Evolutionary conservation across 2,888 invertebrate genomes (phyloP).

Genomic region (Tetragnatha montana): DNA sequence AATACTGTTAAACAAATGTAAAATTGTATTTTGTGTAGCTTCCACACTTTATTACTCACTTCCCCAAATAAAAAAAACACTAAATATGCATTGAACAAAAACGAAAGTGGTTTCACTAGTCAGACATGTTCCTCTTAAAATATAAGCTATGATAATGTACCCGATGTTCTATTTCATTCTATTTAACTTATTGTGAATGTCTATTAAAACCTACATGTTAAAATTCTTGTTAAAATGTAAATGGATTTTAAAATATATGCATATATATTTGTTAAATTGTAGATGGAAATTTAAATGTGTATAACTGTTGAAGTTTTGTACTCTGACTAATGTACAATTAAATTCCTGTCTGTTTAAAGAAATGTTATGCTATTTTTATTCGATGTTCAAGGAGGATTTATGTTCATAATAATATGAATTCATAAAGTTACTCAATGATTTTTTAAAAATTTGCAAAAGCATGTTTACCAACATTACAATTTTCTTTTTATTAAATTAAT

Average conservation of each 20-base stretch:
- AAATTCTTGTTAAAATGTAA: slow-evolving; percentile 21
- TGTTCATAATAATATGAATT: background rate
- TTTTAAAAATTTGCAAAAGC: background rate
- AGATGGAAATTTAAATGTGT: background rate
- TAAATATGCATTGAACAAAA: background rate
- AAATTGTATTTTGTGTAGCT: slow-evolving; percentile 26
- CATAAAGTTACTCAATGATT: background rate
- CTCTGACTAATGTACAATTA: background rate
- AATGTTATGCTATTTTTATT: background rate
- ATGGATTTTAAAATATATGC: slow-evolving; percentile 28
- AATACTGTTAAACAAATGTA: slow-evolving; percentile 11
- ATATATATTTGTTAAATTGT: slow-evolving; percentile 34
- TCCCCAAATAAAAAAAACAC: background rate
- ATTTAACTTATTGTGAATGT: slow-evolving; percentile 32
- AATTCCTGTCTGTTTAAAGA: background rate
- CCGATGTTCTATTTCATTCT: slow-evolving; percentile 26
- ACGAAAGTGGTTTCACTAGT: slow-evolving; percentile 38
- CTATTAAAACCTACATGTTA: slow-evolving; percentile 34
- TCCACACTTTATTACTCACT: background rate
- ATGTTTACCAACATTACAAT: background rate
- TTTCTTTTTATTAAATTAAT: background rate
- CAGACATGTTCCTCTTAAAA: slow-evolving; percentile 28
- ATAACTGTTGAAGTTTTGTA: slow-evolving; percentile 8
- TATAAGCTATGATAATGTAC: slow-evolving; percentile 26
- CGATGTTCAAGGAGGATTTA: background rate